These are phyloP conservation scores for Dinomys branickii DNA, from an alignment of 2,113 vertebrate species.

Conservation along the genomic window DNA sequence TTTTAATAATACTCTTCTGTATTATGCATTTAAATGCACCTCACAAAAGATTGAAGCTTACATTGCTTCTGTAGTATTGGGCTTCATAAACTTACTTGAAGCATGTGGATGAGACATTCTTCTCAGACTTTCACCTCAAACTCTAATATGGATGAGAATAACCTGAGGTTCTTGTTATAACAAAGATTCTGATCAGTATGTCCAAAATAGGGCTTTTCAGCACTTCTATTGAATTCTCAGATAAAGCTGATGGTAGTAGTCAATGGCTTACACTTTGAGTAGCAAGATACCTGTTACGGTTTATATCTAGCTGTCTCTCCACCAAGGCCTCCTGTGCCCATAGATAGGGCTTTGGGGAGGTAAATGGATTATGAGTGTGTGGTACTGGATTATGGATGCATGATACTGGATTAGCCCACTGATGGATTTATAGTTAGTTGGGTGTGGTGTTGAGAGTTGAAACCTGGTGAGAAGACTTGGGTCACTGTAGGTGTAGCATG, in stretches of 20 bases:
- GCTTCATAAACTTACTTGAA: neutral
- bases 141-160: neutral
- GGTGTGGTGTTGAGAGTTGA: neutral
- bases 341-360: neutral
- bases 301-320: neutral
- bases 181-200: neutral
- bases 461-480: neutral
- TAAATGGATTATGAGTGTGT: neutral
- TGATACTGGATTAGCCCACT: neutral
- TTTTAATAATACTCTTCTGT: neutral
- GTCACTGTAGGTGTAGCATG: neutral
- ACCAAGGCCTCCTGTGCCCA: neutral
- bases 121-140: constrained; percentile 21
- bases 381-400: neutral
- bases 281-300: neutral
- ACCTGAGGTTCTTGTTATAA: neutral
- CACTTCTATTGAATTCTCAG: neutral
- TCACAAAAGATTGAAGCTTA: neutral
- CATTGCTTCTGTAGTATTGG: neutral
- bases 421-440: neutral
- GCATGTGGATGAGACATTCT: neutral
- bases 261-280: neutral
- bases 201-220: neutral
- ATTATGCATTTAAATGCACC: neutral
- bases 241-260: neutral